Base-by-base conservation (phyloP, 2,113 vertebrate species). In the Caranx melampygus region DNA sequence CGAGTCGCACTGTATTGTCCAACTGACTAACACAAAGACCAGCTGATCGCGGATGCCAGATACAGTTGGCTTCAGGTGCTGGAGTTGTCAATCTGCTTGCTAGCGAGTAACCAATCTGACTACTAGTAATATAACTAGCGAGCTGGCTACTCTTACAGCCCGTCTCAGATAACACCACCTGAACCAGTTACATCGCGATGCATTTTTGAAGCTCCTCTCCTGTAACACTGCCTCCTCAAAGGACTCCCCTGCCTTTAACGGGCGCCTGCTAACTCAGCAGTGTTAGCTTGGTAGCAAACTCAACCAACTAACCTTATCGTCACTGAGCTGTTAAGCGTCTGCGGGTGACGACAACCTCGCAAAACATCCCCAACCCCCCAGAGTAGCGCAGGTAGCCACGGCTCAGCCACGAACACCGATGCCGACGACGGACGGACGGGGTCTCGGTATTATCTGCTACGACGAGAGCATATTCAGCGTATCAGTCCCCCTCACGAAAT, bases 131-230 rank as follows among this genome's bases (percentile, higher is more conserved):
- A 57, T 72, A 86, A 75, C 85, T 63, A 81, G 70, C 87, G 31
- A 78, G 74, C 65, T 83, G 75, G 47, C 86, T 84, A 15, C 77
- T 65, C 74, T 75, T 33, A 65, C 75, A 58, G 75, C 67, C 79
- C 31, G 73, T 81, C 80, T 91, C 70, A 67, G 60, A 90, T 88
- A 85, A 87, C 83, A 51, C 72, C 87, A 90, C 88, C 88, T 71
- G 74, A 66, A 73, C 67, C 91, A 62, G 75, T 87, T 58, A 51
- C 71, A 78, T 81, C 77, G 79, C 82, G 87, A 75, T 76, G 83
- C 91, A 91, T 92, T 21, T 82, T 79, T 34, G 71, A 67, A 68
- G 68, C 69, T 58, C 37, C 8, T 63, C 69, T 64, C 66, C 67
- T 47, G 44, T 54, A 51, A 77, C 66, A 40, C 14, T 49, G 61